Evolutionary conservation across 2,797 vertebrate genomes (phyloP).

Genomic region (Epinephelus awoara): DNA sequence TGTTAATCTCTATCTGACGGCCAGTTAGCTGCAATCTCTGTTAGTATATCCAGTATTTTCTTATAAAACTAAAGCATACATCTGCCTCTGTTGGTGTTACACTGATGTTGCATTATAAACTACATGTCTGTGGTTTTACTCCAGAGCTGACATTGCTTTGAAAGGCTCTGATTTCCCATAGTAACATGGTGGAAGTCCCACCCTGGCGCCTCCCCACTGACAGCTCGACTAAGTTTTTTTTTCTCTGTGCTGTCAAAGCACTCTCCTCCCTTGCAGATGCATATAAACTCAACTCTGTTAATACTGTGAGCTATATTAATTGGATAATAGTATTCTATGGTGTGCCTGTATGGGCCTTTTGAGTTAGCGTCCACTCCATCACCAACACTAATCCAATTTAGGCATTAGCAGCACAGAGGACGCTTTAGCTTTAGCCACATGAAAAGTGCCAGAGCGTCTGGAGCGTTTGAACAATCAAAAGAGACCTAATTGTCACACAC

Average conservation of each 20-base stretch:
- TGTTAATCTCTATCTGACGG: not conserved
- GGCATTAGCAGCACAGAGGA: slow-evolving; percentile 71
- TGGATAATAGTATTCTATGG: slow-evolving; percentile 61
- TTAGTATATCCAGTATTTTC: not conserved
- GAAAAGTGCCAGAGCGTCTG: slow-evolving; percentile 51
- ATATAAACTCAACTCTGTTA: slow-evolving; percentile 38
- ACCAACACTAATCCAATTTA: slow-evolving; percentile 84
- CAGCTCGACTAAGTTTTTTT: slow-evolving; percentile 20
- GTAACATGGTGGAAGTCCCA: not conserved
- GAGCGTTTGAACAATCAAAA: slow-evolving; percentile 35
- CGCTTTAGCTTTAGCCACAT: slow-evolving; percentile 52
- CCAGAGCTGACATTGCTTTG: slow-evolving; percentile 22
- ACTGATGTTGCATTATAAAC: slow-evolving; percentile 26
- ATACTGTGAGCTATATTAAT: slow-evolving; percentile 63
- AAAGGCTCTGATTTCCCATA: slow-evolving; percentile 4
- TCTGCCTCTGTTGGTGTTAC: slow-evolving; percentile 5
- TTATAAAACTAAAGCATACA: slow-evolving; percentile 8
- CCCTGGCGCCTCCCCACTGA: slow-evolving; percentile 15
- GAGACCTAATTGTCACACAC: slow-evolving; percentile 37
- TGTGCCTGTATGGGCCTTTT: slow-evolving; percentile 51
- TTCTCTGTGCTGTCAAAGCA: not conserved
- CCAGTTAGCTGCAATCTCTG: not conserved
- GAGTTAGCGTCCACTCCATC: slow-evolving; percentile 64
- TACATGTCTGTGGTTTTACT: not conserved
- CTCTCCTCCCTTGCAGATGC: slow-evolving; percentile 11